Conservation (phyloP, 2,113 vertebrate genomes). For the Otocyon megalotis region DNA sequence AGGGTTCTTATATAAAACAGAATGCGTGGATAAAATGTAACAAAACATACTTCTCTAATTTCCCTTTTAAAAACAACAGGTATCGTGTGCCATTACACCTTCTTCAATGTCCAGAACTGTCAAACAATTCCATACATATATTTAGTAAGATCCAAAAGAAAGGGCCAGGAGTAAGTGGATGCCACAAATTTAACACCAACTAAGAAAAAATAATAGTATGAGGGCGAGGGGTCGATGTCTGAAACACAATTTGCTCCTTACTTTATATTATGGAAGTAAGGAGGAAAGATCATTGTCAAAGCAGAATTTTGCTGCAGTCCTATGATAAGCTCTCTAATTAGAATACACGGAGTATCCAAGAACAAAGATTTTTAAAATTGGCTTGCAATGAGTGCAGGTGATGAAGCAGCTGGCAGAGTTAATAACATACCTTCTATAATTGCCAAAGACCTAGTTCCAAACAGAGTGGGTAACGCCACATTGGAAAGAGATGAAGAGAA, state of each 20-base stretch:
- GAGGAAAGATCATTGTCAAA: constrained; percentile 78
- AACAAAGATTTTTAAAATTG: constrained; percentile 83
- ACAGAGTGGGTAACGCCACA: constrained; percentile 74
- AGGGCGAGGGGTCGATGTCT: constrained; percentile 26
- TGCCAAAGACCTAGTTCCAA: constrained; percentile 76
- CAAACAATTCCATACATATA: neutral
- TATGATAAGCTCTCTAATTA: constrained; percentile 83
- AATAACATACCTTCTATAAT: constrained; percentile 82
- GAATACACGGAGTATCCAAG: constrained; percentile 77
- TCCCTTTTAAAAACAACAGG: neutral
- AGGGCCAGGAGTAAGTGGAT: neutral
- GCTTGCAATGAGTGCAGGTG: constrained; percentile 81
- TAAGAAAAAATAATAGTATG: constrained; percentile 28
- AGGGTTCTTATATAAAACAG: neutral
- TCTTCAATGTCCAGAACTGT: neutral
- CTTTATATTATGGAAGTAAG: constrained; percentile 58
- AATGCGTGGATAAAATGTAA: neutral
- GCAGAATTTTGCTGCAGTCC: constrained; percentile 70
- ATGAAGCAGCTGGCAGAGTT: constrained; percentile 83
- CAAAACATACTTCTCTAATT: constrained; percentile 35
- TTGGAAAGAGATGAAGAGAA: constrained; percentile 76
- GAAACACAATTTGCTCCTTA: constrained; percentile 51
- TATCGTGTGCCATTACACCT: neutral
- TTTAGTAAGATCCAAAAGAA: constrained; percentile 12
- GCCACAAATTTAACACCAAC: neutral